These are phyloP conservation scores for Monochamus alternatus DNA, from an alignment of 2,888 invertebrate genomes.

Conservation along the genomic window DNA sequence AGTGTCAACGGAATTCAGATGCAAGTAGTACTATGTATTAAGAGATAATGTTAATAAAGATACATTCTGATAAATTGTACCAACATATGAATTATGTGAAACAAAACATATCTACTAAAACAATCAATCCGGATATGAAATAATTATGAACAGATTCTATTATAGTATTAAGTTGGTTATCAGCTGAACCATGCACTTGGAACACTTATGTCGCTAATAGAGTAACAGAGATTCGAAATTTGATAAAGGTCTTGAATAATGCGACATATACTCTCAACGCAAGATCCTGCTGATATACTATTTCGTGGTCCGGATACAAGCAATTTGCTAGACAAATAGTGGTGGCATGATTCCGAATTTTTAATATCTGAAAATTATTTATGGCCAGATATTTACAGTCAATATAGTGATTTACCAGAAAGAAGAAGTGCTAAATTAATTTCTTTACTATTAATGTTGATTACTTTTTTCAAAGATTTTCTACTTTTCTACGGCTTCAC, in stretches of 20 bases:
- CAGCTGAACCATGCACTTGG: conserved; percentile 11
- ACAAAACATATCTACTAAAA: too few relatives aligned
- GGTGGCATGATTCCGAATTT: conserved; percentile 14
- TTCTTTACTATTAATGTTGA: conserved; percentile 1
- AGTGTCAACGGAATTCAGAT: background rate
- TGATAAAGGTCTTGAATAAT: conserved; percentile 1
- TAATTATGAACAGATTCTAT: conserved; percentile 8
- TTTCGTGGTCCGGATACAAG: background rate
- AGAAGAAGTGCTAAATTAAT: background rate
- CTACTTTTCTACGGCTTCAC: background rate
- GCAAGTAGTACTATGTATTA: too few relatives aligned
- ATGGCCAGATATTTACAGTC: background rate
- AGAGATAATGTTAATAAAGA: too few relatives aligned
- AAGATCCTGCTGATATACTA: conserved; percentile 15
- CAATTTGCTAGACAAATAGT: conserved; percentile 6
- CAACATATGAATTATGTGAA: too few relatives aligned
- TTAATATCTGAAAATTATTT: background rate
- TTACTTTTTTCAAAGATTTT: conserved; percentile 2
- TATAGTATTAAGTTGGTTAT: conserved; percentile 4
- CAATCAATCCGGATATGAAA: too few relatives aligned
- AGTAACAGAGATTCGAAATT: conserved; percentile 8
- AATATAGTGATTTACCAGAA: background rate
- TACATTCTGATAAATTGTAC: background rate
- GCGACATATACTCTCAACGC: background rate
- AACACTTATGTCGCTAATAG: conserved; percentile 7